Conservation (phyloP, 2,888 invertebrate species). For the Zhuqinia jingwanae region DNA sequence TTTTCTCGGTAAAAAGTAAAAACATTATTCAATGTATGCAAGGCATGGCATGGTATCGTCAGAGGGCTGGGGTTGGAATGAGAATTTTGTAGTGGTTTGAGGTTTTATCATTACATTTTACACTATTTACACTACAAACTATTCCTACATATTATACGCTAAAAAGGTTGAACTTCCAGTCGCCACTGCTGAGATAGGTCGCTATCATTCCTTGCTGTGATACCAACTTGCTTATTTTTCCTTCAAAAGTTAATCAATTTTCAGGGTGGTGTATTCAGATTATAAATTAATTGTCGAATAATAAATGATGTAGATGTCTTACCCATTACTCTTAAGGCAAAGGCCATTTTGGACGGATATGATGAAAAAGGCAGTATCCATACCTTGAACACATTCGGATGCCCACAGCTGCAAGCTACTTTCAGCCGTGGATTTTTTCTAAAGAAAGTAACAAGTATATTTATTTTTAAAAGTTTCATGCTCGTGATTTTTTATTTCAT, state of each 20-base stretch:
- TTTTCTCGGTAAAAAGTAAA: background rate
- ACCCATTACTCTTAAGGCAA: slow-evolving; percentile 61
- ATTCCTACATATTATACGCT: background rate
- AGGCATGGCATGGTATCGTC: background rate
- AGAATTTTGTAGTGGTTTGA: background rate
- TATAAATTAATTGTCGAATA: background rate
- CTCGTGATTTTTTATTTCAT: background rate
- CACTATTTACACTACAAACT: background rate
- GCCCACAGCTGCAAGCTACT: slow-evolving; percentile 59
- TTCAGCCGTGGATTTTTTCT: slow-evolving; percentile 59
- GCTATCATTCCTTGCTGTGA: slow-evolving; percentile 16
- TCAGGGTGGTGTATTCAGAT: background rate
- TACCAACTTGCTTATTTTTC: slow-evolving; percentile 46
- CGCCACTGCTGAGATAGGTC: slow-evolving; percentile 57
- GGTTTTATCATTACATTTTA: background rate
- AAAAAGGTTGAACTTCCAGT: slow-evolving; percentile 52
- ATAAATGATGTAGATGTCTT: too few species aligned
- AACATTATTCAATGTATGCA: background rate
- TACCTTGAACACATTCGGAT: slow-evolving; percentile 55
- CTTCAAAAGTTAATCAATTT: slow-evolving; percentile 9
- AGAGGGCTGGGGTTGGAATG: background rate
- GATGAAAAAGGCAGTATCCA: slow-evolving; percentile 63
- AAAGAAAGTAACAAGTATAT: background rate
- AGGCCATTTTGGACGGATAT: slow-evolving; percentile 59
- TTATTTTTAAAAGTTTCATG: background rate